Evolutionary conservation across 2,888 invertebrate species (phyloP), one percentile per base, ranked within the genome.

Genomic region (Gastracanthus pulcherrimus): DNA sequence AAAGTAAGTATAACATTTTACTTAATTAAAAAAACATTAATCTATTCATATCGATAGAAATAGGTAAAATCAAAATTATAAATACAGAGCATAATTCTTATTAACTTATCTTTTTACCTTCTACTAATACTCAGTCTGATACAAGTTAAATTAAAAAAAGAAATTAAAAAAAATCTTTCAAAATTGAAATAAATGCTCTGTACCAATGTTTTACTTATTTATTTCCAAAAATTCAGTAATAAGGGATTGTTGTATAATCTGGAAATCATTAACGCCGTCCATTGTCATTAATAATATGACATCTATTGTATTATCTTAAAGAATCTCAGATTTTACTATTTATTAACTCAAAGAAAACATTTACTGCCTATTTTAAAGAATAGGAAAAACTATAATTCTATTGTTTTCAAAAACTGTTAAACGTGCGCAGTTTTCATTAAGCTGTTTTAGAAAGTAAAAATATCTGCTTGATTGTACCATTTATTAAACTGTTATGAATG

Each of bases 401-500:
- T n/a, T n/a, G n/a, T n/a, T n/a, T n/a, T n/a, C n/a, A n/a, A n/a
- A n/a, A n/a, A n/a, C n/a, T n/a, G n/a, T n/a, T n/a, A n/a, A n/a
- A n/a, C n/a, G n/a, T n/a, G 19, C 7, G 29, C 2, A 19, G n/a
- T 62, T 19, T 60, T 26, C n/a, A 60, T 45, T 9, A 51, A 62
- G 3, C 4, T 48, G 4, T 19, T 62, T 45, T 31, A 75, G 13
- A 77, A 77, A 36, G 62, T 48, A 70, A 45, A 67, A 66, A 66
- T 66, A 67, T 74, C 45, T 74, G 66, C 58, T 72, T 72, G 62
- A 72, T 55, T 55, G 29, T 41, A 67, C n/a, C 34, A 36, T 67
- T 74, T 26, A 71, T 66, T 79, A 45, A 80, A 80, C 80, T 75
- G 64, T 70, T 75, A 11, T 70, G 62, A 75, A 19, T 51, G 23